These are phyloP conservation scores for Trachymyrmex cornetzi DNA, from an alignment of 1,140 invertebrate species.

Conservation along the genomic window DNA sequence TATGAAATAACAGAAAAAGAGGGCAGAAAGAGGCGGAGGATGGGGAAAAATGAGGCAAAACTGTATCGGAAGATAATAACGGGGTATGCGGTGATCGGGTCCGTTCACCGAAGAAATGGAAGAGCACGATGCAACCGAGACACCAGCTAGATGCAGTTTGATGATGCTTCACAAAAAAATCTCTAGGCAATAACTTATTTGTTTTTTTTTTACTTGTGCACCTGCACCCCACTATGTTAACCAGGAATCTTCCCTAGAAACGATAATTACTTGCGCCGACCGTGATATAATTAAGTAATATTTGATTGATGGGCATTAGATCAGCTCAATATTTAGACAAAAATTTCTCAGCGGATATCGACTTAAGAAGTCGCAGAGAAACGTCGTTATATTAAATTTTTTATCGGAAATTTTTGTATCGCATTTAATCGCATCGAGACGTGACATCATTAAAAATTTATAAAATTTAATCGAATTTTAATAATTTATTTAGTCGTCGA, in stretches of 20 bases:
- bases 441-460: background rate
- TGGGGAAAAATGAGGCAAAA: conserved; percentile 76
- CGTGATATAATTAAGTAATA: conserved; percentile 56
- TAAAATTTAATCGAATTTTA: background rate
- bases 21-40: conserved; percentile 69
- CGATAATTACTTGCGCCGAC: conserved; percentile 45
- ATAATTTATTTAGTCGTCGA: background rate
- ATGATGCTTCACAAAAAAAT: conserved; percentile 49
- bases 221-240: background rate
- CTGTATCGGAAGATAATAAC: conserved; percentile 82
- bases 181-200: conserved; percentile 49
- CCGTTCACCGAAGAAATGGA: conserved; percentile 72
- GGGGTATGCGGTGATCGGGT: conserved; percentile 76
- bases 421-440: background rate
- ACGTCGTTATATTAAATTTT: background rate
- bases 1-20: conserved; percentile 75
- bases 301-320: conserved; percentile 43
- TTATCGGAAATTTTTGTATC: background rate
- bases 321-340: conserved; percentile 36
- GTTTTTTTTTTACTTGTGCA: conserved; percentile 22
- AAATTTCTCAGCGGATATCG: background rate
- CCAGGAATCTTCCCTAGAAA: conserved; percentile 52
- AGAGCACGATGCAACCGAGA: conserved; percentile 66
- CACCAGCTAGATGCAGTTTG: conserved; percentile 65
- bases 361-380: background rate